Conservation (phyloP, 2,113 vertebrate genomes). For the Xiphophorus couchianus region DNA sequence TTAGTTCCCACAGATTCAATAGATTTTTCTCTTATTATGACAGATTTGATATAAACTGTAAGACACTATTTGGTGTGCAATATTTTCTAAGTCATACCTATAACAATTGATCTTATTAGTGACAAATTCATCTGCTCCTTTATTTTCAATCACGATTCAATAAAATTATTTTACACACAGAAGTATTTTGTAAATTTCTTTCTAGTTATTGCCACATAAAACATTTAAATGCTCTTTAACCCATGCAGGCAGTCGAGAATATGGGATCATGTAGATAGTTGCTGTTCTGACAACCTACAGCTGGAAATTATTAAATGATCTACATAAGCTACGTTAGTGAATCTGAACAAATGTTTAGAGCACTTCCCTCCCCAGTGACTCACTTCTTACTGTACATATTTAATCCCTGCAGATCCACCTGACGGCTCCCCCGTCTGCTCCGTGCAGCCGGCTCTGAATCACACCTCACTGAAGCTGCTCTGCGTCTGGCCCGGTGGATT, state of each 20-base stretch:
- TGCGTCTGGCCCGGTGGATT: constrained; percentile 88
- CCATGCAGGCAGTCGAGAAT: background rate
- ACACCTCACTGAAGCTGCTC: constrained; percentile 79
- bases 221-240: background rate
- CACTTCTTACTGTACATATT: constrained; percentile 11
- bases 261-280: background rate
- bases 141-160: too few species aligned
- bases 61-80: too few species aligned
- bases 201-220: too few species aligned
- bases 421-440: constrained; percentile 84
- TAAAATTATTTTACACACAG: too few species aligned
- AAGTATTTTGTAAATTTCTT: too few species aligned
- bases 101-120: too few species aligned
- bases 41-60: too few species aligned
- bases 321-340: background rate
- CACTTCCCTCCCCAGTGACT: background rate
- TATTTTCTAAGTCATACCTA: too few species aligned
- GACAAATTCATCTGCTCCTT: too few species aligned
- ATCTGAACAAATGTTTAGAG: background rate
- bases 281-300: background rate
- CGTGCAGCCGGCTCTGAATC: constrained; percentile 76
- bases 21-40: too few species aligned
- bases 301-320: background rate
- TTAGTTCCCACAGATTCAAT: too few species aligned
- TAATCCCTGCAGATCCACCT: constrained; percentile 83